Evolutionary conservation across 2,113 vertebrate species (phyloP), one percentile per base, ranked within the genome.

Genomic region (Mesitornis unicolor): DNA sequence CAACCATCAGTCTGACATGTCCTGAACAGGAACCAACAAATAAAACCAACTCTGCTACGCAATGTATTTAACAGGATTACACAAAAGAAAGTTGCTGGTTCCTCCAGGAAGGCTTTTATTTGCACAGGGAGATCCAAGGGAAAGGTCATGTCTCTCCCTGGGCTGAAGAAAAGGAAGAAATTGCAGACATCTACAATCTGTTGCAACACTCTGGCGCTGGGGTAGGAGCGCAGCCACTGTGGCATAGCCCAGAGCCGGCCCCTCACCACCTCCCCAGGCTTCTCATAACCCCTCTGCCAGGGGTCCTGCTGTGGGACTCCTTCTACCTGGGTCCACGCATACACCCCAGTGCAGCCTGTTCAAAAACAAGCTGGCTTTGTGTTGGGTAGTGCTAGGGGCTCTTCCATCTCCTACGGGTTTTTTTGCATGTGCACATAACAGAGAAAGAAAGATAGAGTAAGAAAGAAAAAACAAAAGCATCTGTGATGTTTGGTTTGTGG

Each of bases 261-360:
- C 42, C 33, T 20, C 1, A 0, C 47, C 28, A n/a, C 14, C 17
- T 50, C 56, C 56, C 43, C 6, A 8, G 33, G 38, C 10, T 69
- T 20, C n/a, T n/a, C n/a, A n/a, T n/a, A n/a, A n/a, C 21, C 50
- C 3, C 11, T 40, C 25, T 2, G 3, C 13, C 1, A 1, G 24
- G 10, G 3, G 4, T 33, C 26, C 18, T 87, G 69, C 19, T 3
- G 0, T 1, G 1, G 17, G 20, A 25, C 9, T 64, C 7, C 43
- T 64, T 21, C 21, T 24, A 51, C 11, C 7, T 14, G 51, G 48
- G 5, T 56, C 40, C 47, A 33, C 4, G 35, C 33, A 24, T 2
- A 1, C 5, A 10, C 13, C 24, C 11, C 2, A 2, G 22, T 19
- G 42, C 67, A 73, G 25, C 24, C 67, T 36, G 16, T 21, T 84